Conservation (phyloP, 2,888 invertebrate genomes). For the Tetheella fluctuosa region DNA sequence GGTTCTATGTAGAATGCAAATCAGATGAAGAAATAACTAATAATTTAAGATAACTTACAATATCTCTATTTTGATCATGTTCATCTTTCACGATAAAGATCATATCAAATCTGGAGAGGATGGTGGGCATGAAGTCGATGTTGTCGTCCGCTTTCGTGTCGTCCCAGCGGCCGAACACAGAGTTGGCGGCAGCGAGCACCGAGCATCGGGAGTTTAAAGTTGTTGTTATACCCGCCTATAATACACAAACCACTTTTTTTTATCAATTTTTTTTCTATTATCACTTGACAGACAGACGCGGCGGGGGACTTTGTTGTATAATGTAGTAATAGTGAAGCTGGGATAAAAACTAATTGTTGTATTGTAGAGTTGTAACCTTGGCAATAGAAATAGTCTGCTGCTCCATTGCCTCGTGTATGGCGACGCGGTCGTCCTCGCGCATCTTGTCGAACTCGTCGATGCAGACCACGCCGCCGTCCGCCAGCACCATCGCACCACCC, state of each 20-base stretch:
- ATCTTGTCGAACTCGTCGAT: constrained; percentile 99
- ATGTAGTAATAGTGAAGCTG: too few species aligned
- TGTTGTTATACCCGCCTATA: constrained; percentile 97
- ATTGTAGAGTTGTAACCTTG: constrained; percentile 84
- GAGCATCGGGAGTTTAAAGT: constrained; percentile 99
- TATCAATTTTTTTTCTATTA: not conserved
- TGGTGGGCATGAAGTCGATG: constrained; percentile 99
- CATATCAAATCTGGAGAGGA: constrained; percentile 99
- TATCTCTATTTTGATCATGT: constrained; percentile 94
- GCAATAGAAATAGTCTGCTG: constrained; percentile 99
- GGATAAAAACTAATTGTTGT: not conserved
- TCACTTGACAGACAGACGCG: too few species aligned
- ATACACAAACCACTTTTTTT: constrained; percentile 14
- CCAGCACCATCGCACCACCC: constrained; percentile 99
- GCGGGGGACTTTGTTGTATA: too few species aligned
- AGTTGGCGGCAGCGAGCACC: constrained; percentile 99
- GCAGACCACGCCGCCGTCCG: constrained; percentile 99
- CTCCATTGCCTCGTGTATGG: constrained; percentile 99
- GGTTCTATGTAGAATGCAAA: too few species aligned
- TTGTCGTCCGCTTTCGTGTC: constrained; percentile 99
- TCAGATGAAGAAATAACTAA: too few species aligned
- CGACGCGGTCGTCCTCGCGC: constrained; percentile 99
- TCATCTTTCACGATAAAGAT: constrained; percentile 99
- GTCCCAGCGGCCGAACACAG: constrained; percentile 99
- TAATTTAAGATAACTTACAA: constrained; percentile 82